Base-by-base conservation (phyloP, 1,140 invertebrate species). In the Riptortus pedestris region DNA sequence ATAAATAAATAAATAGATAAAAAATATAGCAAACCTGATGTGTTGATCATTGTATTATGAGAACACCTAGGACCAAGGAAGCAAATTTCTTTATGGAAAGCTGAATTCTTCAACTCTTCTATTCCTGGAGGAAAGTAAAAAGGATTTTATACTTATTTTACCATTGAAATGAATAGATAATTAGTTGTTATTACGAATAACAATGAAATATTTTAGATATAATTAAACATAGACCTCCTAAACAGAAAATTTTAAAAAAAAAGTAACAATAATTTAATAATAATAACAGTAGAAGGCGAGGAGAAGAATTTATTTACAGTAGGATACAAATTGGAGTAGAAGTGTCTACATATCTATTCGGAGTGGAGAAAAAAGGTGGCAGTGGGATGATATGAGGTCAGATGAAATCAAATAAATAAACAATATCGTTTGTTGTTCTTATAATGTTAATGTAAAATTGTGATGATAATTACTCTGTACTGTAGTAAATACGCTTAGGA, bases 41-140 rank as follows among this genome's bases (percentile, higher is more conserved):
- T 66, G 55, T 26, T 59, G 14, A 60, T 59, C 65, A 66, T 66
- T 16, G 58, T 66, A 38, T 66, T 66, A 28, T 66, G 65, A 7
- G 38, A 7, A 22, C 62, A 57, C 22, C 47, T 63, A 16, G 52
- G 45, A 2, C 65, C 62, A 26, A 66, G 59, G 27, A 66, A 64
- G 26, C 65, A 66, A 18, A 64, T 66, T 24, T 66, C 65, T 24
- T 31, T 26, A 20, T 66, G 65, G 51, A 66, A 66, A 48, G 24
- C 48, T 12, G 65, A 62, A 48, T 66, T 66, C 38, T 52, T 63
- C 14, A 66, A 51, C 43, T 66, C 65, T 22, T 66, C 62, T 14
- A 66, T n/a, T 14, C 65, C 65, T 66, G 57, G n/a, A 62, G 33
- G 59, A 27, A 28, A 2, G 59, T 7, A 20, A 48, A 12, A n/a